phyloP scores from a whole-genome alignment of 2,888 invertebrate genomes.

The Elegia similella region DNA sequence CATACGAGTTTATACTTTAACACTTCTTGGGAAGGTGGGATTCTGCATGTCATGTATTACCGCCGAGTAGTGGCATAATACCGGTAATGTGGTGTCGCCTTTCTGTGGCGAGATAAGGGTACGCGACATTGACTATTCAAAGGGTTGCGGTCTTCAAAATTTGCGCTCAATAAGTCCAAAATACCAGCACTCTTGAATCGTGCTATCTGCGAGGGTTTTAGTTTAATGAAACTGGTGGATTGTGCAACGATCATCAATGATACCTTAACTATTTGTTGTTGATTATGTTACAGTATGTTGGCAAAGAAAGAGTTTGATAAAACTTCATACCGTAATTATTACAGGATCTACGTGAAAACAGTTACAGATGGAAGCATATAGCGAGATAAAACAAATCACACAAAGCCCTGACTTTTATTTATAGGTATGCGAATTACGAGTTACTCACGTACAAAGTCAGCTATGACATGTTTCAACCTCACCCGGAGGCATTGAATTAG shows the following conservation, averaged over 20 bases:
- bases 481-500: no score
- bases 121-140: slow-evolving; percentile 82
- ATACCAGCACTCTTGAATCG: slow-evolving; percentile 60
- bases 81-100: slow-evolving; percentile 81
- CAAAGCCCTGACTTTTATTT: no score
- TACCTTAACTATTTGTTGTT: no score
- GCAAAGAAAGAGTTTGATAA: no score
- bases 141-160: slow-evolving; percentile 81
- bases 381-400: no score
- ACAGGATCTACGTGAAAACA: no score
- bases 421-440: no score
- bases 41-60: slow-evolving; percentile 37
- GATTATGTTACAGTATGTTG: no score
- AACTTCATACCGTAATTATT: no score
- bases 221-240: slow-evolving; percentile 35
- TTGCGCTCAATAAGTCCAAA: slow-evolving; percentile 78
- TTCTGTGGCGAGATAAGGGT: slow-evolving; percentile 81
- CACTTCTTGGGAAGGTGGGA: slow-evolving; percentile 48
- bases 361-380: no score
- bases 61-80: slow-evolving; percentile 64
- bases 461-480: no score
- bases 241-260: slow-evolving; percentile 44
- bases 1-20: slow-evolving; percentile 64
- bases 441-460: no score
- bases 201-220: slow-evolving; percentile 45